Evolutionary conservation across 2,113 vertebrate genomes (phyloP), one percentile per base, ranked within the genome.

Genomic region (Brachionichthys hirsutus): DNA sequence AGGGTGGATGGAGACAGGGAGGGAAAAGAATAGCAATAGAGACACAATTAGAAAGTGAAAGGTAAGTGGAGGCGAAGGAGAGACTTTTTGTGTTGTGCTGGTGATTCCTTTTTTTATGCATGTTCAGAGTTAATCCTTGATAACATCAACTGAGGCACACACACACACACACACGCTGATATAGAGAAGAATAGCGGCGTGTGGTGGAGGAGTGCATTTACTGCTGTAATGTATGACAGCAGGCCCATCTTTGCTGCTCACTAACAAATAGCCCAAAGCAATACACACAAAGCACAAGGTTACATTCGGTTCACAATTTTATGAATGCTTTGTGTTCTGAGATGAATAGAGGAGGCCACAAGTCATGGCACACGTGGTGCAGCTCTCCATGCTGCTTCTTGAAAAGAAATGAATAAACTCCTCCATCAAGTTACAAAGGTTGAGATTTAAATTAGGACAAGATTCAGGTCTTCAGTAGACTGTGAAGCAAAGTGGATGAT

Each of bases 231-330:
- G 45, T 67, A 46, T 67, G 52, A 69, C 63, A 62, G 50, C 17
- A 30, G 43, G 22, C 53, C 12, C 9, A 6, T 45, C 56, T 72
- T 75, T 67, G 45, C 46, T 14, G 42, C 52, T 80, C 62, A 46
- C 44, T 19, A 62, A 77, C 54, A 75, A 78, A 76, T 67, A 70
- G 54, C 74, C 46, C 11, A 58, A 24, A 52, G 70, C 58, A 52
- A n/a, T 44, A 77, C 57, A 53, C 22, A 63, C 44, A 70, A 43
- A 22, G 62, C 48, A 53, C 58, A 77, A 68, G 67, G 59, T 73
- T 67, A 51, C 44, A 36, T 66, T 61, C 0, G 19, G 43, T 63
- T 63, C 35, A 54, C 51, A 58, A 60, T 36, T 40, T 60, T 54
- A 54, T 65, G 30, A 68, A 54, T 62, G 40, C 16, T n/a, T 11